Conservation (phyloP, 2,888 invertebrate species). For the Nasonovia ribisnigri region DNA sequence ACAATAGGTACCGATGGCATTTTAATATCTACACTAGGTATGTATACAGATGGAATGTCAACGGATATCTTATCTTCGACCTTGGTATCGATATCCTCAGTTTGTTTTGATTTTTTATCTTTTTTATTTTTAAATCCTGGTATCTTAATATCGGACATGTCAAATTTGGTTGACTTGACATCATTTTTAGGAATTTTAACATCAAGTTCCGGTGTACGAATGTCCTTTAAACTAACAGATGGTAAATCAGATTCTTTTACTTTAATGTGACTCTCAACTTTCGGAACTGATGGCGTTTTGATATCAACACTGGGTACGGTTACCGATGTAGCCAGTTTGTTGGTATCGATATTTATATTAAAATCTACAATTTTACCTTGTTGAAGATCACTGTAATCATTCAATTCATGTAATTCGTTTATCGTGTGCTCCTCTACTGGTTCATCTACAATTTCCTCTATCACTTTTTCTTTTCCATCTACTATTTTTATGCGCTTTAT, state of each 20-base stretch:
- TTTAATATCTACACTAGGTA: too few relatives aligned
- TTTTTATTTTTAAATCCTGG: not conserved
- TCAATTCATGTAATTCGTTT: not conserved
- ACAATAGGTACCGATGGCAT: too few relatives aligned
- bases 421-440: not conserved
- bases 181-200: not conserved
- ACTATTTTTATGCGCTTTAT: not conserved
- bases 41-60: not conserved
- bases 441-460: constrained; percentile 4
- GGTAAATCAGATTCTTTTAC: not conserved
- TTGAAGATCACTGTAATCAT: not conserved
- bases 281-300: not conserved
- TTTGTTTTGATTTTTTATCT: not conserved
- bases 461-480: not conserved
- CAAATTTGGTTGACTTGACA: not conserved
- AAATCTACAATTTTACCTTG: too few relatives aligned
- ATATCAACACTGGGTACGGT: not conserved
- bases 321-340: accelerated
- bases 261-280: too few relatives aligned
- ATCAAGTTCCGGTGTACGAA: not conserved
- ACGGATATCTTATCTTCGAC: not conserved
- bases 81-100: accelerated
- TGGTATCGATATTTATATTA: too few relatives aligned
- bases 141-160: not conserved
- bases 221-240: not conserved